phyloP scores from a whole-genome alignment of 1,140 invertebrate genomes.

The Euura saliciscinereae region DNA sequence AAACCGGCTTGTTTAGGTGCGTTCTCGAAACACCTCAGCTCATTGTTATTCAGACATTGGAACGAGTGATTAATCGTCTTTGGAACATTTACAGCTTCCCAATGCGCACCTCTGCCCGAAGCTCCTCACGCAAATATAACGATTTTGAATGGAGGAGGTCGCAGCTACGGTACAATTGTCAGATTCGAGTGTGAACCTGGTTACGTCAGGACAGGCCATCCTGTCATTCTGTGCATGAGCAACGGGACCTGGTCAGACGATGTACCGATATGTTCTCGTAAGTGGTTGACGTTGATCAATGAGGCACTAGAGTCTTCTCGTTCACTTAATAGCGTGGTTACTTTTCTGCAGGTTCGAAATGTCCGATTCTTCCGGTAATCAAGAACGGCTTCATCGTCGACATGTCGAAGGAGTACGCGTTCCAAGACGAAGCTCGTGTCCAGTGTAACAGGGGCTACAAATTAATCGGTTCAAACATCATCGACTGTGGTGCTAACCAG shows the following conservation, averaged over 20 bases:
- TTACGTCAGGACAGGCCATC: slow-evolving; percentile 85
- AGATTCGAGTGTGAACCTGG: slow-evolving; percentile 94
- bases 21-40: neutral
- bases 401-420: slow-evolving; percentile 75
- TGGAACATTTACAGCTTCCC: slow-evolving; percentile 73
- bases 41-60: neutral
- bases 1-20: slow-evolving; percentile 86
- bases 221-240: slow-evolving; percentile 92
- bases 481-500: slow-evolving; percentile 87
- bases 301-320: neutral
- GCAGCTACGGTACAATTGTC: slow-evolving; percentile 94
- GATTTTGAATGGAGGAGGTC: slow-evolving; percentile 89
- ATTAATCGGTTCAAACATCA: slow-evolving; percentile 82
- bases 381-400: slow-evolving; percentile 86
- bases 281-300: slow-evolving; percentile 39
- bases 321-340: neutral
- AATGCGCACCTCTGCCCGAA: slow-evolving; percentile 88
- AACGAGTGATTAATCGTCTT: slow-evolving; percentile 9
- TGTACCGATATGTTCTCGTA: slow-evolving; percentile 86
- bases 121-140: slow-evolving; percentile 87
- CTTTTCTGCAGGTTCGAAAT: slow-evolving; percentile 70
- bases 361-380: slow-evolving; percentile 82
- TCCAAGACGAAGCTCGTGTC: slow-evolving; percentile 89
- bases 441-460: slow-evolving; percentile 92
- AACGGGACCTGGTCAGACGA: slow-evolving; percentile 96